Percentiles rank a stretch among this genome's conserved stretches.
Conservation (phyloP, 2,113 vertebrate species). For the Platycercus adscitus region DNA sequence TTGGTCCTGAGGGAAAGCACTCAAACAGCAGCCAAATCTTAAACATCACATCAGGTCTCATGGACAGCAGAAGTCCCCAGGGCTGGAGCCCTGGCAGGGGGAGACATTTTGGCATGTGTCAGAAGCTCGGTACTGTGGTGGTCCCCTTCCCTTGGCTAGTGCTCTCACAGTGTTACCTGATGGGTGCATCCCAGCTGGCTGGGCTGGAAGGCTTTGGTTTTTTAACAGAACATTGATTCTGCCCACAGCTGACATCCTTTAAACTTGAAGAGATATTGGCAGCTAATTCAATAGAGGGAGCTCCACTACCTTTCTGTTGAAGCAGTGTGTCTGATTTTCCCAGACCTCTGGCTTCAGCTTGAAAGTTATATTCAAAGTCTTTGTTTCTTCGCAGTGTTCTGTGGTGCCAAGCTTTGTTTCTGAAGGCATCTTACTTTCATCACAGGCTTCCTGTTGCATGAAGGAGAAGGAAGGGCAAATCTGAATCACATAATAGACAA, state of each 20-base stretch:
- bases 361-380: neutral
- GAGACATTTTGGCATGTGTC: neutral
- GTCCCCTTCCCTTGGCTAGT: neutral
- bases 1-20: neutral
- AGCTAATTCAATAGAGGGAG: constrained; percentile 73
- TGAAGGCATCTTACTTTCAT: neutral
- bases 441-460: neutral
- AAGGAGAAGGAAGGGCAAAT: neutral
- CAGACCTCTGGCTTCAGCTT: constrained; percentile 22
- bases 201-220: neutral
- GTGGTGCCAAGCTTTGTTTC: neutral
- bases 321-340: neutral
- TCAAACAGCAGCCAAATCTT: neutral
- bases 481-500: neutral
- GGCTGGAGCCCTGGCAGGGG: neutral
- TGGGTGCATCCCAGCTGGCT: neutral
- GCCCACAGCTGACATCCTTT: neutral
- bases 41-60: neutral
- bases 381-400: neutral
- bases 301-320: constrained; percentile 46
- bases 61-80: neutral
- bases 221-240: neutral
- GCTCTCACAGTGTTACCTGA: neutral
- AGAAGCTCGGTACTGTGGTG: neutral
- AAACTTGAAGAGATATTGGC: constrained; percentile 18